phyloP scores from a whole-genome alignment of 2,797 vertebrate species.

The Lutra lutra region DNA sequence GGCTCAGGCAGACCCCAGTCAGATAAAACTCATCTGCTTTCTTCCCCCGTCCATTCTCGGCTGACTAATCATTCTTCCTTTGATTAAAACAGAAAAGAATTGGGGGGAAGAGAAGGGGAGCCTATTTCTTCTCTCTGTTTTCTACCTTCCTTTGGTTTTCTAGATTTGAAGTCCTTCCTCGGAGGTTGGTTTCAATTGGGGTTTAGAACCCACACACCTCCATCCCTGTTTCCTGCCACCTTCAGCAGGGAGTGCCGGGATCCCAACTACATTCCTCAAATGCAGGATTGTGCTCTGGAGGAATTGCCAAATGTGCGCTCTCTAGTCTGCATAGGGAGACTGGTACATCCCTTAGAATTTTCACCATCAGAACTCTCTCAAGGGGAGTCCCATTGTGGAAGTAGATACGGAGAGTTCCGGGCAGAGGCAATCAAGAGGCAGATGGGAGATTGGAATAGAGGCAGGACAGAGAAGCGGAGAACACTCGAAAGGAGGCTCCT shows the following conservation, averaged over 20 bases:
- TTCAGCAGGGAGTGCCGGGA: not conserved
- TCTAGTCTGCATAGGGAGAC: not conserved
- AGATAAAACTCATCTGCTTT: slow-evolving; percentile 76
- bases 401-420: not conserved
- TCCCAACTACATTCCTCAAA: not conserved
- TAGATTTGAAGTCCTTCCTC: not conserved
- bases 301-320: not conserved
- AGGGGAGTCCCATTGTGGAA: not conserved
- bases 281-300: not conserved
- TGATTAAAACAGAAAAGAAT: slow-evolving; percentile 60
- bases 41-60: not conserved
- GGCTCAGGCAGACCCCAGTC: slow-evolving; percentile 49
- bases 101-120: not conserved
- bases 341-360: not conserved
- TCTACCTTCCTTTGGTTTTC: not conserved
- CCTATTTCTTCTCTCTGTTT: slow-evolving; percentile 24
- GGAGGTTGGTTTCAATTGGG: not conserved
- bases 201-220: not conserved
- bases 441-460: not conserved
- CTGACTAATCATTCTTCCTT: slow-evolving; percentile 63
- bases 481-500: not conserved
- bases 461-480: not conserved
- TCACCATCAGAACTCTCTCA: not conserved
- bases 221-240: accelerated
- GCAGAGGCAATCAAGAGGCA: not conserved